Evolutionary conservation across 2,113 vertebrate genomes (phyloP).

Genomic region (Gallinago media): DNA sequence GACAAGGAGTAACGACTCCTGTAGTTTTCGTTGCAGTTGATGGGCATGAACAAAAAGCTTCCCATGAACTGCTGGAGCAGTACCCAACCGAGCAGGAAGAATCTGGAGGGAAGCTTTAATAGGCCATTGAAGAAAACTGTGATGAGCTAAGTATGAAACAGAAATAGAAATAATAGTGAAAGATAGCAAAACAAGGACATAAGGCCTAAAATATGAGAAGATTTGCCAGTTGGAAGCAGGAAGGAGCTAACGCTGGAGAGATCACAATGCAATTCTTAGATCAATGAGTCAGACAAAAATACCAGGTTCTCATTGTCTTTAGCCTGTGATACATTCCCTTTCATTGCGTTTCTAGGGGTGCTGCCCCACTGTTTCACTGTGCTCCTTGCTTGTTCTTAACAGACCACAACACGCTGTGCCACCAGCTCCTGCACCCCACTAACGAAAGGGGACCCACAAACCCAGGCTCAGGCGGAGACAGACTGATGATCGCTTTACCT

Average conservation of each 20-base stretch:
- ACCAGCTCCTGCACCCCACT: background rate
- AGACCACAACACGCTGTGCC: background rate
- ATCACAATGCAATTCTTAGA: background rate
- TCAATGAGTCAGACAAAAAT: background rate
- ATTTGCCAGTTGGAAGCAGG: slow-evolving; percentile 14
- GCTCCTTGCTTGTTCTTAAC: background rate
- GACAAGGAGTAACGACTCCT: background rate
- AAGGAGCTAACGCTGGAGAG: background rate
- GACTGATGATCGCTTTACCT: background rate
- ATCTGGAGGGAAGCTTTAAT: slow-evolving; percentile 51
- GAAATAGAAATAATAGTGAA: background rate
- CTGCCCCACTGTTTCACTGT: background rate
- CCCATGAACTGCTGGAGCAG: background rate
- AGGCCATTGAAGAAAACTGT: slow-evolving; percentile 33
- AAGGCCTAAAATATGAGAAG: background rate
- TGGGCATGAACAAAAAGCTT: slow-evolving; percentile 16
- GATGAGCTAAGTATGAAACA: slow-evolving; percentile 46
- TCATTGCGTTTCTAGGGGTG: background rate
- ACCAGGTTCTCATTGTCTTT: background rate
- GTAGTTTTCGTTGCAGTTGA: background rate
- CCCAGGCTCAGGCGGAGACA: fast-evolving
- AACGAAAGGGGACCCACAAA: fast-evolving
- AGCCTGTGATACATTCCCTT: background rate
- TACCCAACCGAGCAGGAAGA: slow-evolving; percentile 26
- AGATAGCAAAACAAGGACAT: background rate